Percentiles rank a stretch among this genome's conserved stretches.
Evolutionary conservation across 2,113 vertebrate species (phyloP).

Genomic region (Muntiacus reevesi): DNA sequence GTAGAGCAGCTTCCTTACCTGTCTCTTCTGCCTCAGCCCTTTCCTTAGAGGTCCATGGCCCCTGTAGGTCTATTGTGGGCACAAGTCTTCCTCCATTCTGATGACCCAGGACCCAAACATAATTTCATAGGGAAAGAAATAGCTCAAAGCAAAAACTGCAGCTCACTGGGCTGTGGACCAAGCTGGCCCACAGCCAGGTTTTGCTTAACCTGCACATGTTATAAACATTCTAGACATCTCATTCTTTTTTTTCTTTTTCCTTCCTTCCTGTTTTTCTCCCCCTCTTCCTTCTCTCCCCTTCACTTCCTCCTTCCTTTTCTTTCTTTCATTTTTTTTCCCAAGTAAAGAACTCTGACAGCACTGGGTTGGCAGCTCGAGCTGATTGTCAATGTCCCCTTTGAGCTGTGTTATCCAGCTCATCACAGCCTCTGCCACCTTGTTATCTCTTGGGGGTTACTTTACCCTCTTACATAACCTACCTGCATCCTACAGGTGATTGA

Average conservation of each 20-base stretch:
- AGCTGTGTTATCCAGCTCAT: background rate
- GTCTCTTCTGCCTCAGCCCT: background rate
- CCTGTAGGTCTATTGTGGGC: background rate
- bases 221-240: background rate
- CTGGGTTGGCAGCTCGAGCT: background rate
- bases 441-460: background rate
- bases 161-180: background rate
- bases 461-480: background rate
- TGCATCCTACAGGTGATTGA: background rate
- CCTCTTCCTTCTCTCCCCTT: background rate
- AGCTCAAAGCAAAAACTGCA: background rate
- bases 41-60: background rate
- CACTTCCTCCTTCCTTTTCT: background rate
- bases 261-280: background rate
- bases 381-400: background rate
- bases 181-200: background rate
- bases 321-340: background rate
- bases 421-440: background rate
- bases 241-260: background rate
- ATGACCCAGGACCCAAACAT: background rate
- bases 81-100: background rate
- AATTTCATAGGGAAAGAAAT: background rate
- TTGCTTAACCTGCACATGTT: background rate
- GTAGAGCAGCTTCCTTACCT: background rate
- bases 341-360: background rate